phyloP scores from a whole-genome alignment of 2,797 vertebrate genomes.

The Mus caroli region DNA sequence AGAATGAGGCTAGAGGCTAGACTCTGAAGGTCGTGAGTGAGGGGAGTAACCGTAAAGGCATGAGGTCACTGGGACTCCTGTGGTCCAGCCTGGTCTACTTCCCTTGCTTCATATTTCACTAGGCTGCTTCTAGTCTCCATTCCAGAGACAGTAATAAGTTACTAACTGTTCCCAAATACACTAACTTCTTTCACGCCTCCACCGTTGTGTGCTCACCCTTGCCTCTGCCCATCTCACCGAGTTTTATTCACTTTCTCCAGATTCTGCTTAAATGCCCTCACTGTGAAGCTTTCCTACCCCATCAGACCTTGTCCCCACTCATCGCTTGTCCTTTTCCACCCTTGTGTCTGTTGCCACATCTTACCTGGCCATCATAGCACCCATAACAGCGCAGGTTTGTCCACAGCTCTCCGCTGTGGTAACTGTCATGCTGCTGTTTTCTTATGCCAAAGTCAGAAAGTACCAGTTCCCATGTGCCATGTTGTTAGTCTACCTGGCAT shows the following conservation, averaged over 20 bases:
- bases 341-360: not conserved
- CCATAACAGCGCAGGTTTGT: not conserved
- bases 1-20: not conserved
- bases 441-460: slow-evolving; percentile 60
- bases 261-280: slow-evolving; percentile 45
- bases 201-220: not conserved
- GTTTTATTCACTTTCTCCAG: slow-evolving; percentile 15
- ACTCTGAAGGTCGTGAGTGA: not conserved
- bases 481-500: not conserved
- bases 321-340: slow-evolving; percentile 1
- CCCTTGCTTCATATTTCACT: slow-evolving; percentile 23
- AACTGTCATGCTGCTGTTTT: slow-evolving; percentile 56
- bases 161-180: slow-evolving; percentile 25
- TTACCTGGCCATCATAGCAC: slow-evolving; percentile 21
- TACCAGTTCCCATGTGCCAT: not conserved
- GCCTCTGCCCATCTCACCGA: slow-evolving; percentile 36
- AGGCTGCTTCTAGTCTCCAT: not conserved
- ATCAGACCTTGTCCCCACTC: not conserved
- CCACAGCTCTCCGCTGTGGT: not conserved
- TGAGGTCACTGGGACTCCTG: not conserved
- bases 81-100: not conserved
- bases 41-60: not conserved
- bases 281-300: not conserved
- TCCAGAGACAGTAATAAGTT: slow-evolving; percentile 38
- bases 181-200: not conserved